Evolutionary conservation across 1,140 invertebrate genomes (phyloP), one percentile per base, ranked within the genome.

Genomic region (Mizuhopecten yessoensis): DNA sequence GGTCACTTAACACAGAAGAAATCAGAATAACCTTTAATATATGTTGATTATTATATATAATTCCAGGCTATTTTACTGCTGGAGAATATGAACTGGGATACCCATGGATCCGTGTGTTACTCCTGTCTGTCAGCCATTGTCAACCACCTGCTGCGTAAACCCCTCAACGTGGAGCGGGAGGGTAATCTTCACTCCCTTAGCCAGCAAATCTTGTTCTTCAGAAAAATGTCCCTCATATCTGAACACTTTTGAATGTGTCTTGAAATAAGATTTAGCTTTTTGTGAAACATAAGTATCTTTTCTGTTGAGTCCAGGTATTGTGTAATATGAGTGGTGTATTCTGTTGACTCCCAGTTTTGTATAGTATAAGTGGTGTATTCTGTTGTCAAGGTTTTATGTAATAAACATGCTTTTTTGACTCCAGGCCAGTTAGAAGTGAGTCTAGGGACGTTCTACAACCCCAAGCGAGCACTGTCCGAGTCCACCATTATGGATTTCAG

Each of bases 61-160:
- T 90, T 92, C 9, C 91, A 96, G 95, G 98, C 98, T 0, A 97
- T 98, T 15, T 97, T 97, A 93, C 95, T 98, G 33, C 96, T 98
- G 33, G 94, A 97, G 17, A 97, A 97, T 23, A 96, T 98, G 93
- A 98, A 98, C 96, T 98, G 98, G 98, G 98, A 98, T 93, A 97
- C 97, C 11, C 97, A 98, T 94, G 97, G 98, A 3, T 96, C 97
- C 90, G 96, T 97, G 42, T 98, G 98, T 94, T 97, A 98, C 94
- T 97, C 97, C 39, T 97, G 97, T 49, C 96, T 98, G 15, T 98
- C 98, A 92, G 97, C 97, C 93, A 98, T 98, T 92, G 97, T 98
- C 15, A 98, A 98, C 95, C 97, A 98, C 97, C 96, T 98, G 29
- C 97, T 98, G 87, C 97, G 97, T 87, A 96, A 97, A 86, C 97